Conservation (phyloP, 2,113 vertebrate genomes). For the Columbina picui region DNA sequence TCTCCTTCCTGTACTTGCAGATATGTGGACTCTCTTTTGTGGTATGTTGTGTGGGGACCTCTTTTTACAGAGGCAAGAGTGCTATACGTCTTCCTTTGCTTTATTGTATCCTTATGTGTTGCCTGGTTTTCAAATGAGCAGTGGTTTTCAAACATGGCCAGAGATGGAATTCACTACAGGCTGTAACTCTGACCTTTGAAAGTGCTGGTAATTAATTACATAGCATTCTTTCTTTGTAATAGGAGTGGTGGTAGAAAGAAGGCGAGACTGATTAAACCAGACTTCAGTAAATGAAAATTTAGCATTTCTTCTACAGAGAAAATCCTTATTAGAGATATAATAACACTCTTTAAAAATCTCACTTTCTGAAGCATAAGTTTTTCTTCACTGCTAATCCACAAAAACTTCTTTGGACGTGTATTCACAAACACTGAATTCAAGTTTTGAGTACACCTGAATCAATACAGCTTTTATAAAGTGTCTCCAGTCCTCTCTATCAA, state of each 20-base stretch:
- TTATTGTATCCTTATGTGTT: not conserved
- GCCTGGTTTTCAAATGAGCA: not conserved
- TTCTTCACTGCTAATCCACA: not conserved
- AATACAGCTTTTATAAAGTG: not conserved
- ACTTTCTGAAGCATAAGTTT: not conserved
- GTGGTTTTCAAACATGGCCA: not conserved
- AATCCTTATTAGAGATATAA: not conserved
- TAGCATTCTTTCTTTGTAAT: not conserved
- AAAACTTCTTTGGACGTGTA: not conserved
- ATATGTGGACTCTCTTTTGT: not conserved
- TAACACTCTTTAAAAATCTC: not conserved
- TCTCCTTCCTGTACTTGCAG: not conserved
- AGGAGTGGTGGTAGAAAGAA: not conserved
- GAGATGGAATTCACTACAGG: not conserved
- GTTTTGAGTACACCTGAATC: constrained; percentile 11
- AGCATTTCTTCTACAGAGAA: not conserved
- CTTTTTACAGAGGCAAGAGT: not conserved
- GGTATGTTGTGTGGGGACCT: not conserved
- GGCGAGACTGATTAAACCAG: not conserved
- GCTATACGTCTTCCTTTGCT: not conserved
- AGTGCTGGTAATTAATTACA: constrained; percentile 14
- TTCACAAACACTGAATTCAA: not conserved
- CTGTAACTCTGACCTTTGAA: constrained; percentile 38
- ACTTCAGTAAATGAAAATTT: not conserved
- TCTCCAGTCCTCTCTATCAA: not conserved